Conservation (phyloP, 2,113 vertebrate species). For the Phyllostomus hastatus region DNA sequence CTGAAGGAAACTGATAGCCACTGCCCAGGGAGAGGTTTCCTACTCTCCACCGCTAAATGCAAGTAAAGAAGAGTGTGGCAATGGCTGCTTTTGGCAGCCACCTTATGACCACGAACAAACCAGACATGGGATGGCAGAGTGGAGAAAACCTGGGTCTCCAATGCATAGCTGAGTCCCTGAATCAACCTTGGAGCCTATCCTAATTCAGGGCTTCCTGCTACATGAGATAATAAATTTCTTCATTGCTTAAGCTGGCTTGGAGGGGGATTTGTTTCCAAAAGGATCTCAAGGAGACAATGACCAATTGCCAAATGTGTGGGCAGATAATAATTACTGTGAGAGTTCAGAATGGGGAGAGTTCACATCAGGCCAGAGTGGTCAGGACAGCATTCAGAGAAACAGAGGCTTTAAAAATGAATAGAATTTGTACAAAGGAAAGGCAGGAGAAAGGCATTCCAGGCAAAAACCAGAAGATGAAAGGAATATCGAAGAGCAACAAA, state of each 20-base stretch:
- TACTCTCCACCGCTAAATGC: neutral
- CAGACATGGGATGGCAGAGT: neutral
- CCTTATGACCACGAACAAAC: neutral
- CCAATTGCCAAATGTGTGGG: slow-evolving; percentile 59
- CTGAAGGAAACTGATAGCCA: neutral
- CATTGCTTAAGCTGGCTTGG: slow-evolving; percentile 48
- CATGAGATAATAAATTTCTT: slow-evolving; percentile 56
- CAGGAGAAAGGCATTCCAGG: neutral
- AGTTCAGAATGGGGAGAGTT: slow-evolving; percentile 42
- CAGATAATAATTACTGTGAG: slow-evolving; percentile 50
- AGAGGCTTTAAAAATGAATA: slow-evolving; percentile 2
- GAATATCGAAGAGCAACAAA: neutral
- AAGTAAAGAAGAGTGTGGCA: neutral
- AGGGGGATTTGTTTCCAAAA: slow-evolving; percentile 51
- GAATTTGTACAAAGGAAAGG: neutral
- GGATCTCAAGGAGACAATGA: slow-evolving; percentile 52
- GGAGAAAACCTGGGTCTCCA: neutral
- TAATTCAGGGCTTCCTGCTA: slow-evolving; percentile 41
- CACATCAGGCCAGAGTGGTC: slow-evolving; percentile 43
- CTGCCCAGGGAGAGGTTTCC: neutral
- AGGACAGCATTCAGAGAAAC: slow-evolving; percentile 32
- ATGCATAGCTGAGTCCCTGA: neutral
- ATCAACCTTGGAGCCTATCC: slow-evolving; percentile 1
- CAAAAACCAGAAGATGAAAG: neutral
- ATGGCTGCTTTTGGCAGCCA: neutral